Percentiles rank a stretch among this genome's conserved stretches.
phyloP scores from a whole-genome alignment of 2,888 invertebrate genomes.

The Rotaria socialis region DNA sequence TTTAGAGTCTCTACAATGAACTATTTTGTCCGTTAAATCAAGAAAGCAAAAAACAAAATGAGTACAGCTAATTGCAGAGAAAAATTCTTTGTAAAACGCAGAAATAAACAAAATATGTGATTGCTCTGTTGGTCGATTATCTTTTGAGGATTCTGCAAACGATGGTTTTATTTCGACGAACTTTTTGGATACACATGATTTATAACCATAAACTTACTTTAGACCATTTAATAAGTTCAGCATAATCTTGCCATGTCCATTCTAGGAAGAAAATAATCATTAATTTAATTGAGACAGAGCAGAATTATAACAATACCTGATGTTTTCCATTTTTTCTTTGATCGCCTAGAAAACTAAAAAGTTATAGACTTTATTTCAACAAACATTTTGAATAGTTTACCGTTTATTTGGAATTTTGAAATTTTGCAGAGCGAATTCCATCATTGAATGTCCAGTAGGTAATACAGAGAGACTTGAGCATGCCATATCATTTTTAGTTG shows the following conservation, averaged over 20 bases:
- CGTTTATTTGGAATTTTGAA: conserved; percentile 65
- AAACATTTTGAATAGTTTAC: not conserved
- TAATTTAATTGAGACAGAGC: not conserved
- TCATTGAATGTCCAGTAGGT: conserved; percentile 76
- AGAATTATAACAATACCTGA: not conserved
- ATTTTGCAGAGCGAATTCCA: conserved; percentile 92
- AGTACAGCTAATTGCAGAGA: too few species aligned
- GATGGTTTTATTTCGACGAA: too few species aligned
- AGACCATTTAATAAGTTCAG: conserved; percentile 91
- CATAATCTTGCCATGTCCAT: conserved; percentile 94
- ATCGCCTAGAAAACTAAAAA: not conserved
- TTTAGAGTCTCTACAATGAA: too few species aligned
- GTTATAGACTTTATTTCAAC: not conserved
- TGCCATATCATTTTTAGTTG: not conserved
- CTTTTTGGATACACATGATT: too few species aligned
- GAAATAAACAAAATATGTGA: too few species aligned
- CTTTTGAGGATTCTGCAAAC: too few species aligned
- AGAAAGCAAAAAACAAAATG: too few species aligned
- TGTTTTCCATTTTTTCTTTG: not conserved
- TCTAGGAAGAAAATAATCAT: conserved; percentile 54
- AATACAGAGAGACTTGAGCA: conserved; percentile 9
- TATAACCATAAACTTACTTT: conserved; percentile 59
- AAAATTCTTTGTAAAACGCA: too few species aligned
- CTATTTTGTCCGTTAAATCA: too few species aligned
- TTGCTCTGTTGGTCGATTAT: too few species aligned